phyloP scores from a whole-genome alignment of 2,888 invertebrate species.

The Pterostichus madidus region DNA sequence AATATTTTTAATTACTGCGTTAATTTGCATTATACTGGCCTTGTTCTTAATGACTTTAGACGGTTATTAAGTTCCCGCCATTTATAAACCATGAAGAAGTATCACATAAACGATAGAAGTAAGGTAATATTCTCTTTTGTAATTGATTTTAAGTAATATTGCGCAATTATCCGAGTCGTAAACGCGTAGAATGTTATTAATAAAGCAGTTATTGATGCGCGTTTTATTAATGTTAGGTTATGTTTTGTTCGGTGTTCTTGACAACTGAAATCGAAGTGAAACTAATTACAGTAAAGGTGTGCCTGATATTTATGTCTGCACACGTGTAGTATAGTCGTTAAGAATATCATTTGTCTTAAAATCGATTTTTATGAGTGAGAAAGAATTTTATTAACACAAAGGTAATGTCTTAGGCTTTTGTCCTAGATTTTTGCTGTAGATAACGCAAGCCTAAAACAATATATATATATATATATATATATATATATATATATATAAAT shows the following conservation, averaged over 20 bases:
- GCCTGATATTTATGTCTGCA: background rate
- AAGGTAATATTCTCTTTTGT: constrained; percentile 12
- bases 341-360: background rate
- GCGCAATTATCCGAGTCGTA: background rate
- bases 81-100: background rate
- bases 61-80: constrained; percentile 15
- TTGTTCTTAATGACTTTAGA: constrained; percentile 9
- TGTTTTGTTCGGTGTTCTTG: constrained; percentile 13
- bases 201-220: constrained; percentile 2
- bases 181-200: constrained; percentile 13
- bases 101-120: background rate
- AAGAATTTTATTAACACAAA: background rate
- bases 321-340: constrained; percentile 2
- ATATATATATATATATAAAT: no score
- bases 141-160: constrained; percentile 18
- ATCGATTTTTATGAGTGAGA: background rate
- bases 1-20: constrained; percentile 10
- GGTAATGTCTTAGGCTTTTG: background rate
- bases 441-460: no score
- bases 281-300: constrained; percentile 1
- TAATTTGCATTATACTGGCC: constrained; percentile 8
- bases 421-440: no score
- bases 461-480: no score
- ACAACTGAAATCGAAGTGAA: constrained; percentile 17
- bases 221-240: constrained; percentile 1